Percentiles rank a stretch among this genome's conserved stretches.
phyloP scores from a whole-genome alignment of 2,888 invertebrate species.

The Auanema freiburgensis region DNA sequence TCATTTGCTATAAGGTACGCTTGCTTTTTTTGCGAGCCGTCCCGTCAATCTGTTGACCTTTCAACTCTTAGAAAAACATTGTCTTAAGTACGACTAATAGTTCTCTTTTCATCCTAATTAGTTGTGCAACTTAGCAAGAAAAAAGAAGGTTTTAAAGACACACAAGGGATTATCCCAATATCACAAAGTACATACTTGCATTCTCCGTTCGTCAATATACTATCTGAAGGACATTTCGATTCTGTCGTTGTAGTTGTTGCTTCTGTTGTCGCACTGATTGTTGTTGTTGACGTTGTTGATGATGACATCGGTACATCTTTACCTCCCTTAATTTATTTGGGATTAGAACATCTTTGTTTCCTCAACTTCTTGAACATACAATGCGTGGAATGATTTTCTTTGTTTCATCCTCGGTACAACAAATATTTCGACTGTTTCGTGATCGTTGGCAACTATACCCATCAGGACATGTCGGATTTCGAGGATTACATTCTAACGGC shows the following conservation, averaged over 20 bases:
- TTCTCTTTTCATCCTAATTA: too few relatives aligned
- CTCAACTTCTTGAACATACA: too few relatives aligned
- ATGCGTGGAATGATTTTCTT: neutral
- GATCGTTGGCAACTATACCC: conserved; percentile 50
- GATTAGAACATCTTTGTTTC: neutral
- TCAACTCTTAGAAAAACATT: too few relatives aligned
- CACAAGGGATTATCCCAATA: conserved; percentile 5
- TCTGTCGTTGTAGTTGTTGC: conserved; percentile 5
- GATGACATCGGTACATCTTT: neutral
- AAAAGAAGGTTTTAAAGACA: too few relatives aligned
- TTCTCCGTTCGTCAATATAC: conserved; percentile 41
- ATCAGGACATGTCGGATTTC: conserved; percentile 42
- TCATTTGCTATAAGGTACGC: too few relatives aligned
- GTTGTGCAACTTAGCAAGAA: too few relatives aligned
- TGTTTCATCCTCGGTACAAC: conserved; percentile 40
- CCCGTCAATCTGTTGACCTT: too few relatives aligned
- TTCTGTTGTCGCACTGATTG: conserved; percentile 10
- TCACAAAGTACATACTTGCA: conserved; percentile 36
- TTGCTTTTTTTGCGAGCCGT: too few relatives aligned
- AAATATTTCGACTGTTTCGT: conserved; percentile 35
- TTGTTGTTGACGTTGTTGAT: conserved; percentile 2
- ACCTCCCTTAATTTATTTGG: conserved; percentile 1
- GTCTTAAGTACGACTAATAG: too few relatives aligned
- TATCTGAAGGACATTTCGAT: conserved; percentile 41
- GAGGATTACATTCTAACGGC: conserved; percentile 43